phyloP scores from a whole-genome alignment of 2,888 invertebrate species.

The Trissoscelio sp. region DNA sequence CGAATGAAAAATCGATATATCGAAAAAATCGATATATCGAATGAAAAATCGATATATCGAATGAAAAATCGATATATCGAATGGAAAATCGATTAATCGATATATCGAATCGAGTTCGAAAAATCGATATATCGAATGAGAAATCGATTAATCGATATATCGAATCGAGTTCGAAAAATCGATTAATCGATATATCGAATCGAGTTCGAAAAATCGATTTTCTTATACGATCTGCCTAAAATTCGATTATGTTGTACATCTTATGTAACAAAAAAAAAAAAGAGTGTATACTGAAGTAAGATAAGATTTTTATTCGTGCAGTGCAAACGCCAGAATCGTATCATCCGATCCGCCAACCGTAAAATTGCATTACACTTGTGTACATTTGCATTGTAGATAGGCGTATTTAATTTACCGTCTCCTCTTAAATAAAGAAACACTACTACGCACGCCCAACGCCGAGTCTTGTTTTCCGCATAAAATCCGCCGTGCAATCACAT shows the following conservation, averaged over 20 bases:
- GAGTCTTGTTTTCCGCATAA: background rate
- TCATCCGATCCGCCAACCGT: slow-evolving; percentile 10
- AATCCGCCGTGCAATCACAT: slow-evolving; percentile 3
- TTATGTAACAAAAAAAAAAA: no score
- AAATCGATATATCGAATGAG: no score
- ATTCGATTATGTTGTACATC: no score
- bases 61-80: no score
- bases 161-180: background rate
- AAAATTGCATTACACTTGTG: slow-evolving; percentile 30
- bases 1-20: no score
- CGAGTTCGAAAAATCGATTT: no score
- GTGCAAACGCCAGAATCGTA: background rate
- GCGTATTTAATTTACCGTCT: slow-evolving; percentile 9
- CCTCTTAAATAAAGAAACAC: background rate
- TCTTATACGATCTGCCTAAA: no score
- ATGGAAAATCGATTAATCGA: background rate
- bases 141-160: background rate
- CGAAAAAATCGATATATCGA: no score
- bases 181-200: background rate
- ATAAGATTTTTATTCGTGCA: background rate
- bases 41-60: no score
- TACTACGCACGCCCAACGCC: slow-evolving; percentile 2
- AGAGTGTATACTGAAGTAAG: no score
- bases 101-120: no score
- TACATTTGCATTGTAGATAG: slow-evolving; percentile 41